phyloP scores from a whole-genome alignment of 2,797 vertebrate genomes.

The Muraenolepis orangiensis region DNA sequence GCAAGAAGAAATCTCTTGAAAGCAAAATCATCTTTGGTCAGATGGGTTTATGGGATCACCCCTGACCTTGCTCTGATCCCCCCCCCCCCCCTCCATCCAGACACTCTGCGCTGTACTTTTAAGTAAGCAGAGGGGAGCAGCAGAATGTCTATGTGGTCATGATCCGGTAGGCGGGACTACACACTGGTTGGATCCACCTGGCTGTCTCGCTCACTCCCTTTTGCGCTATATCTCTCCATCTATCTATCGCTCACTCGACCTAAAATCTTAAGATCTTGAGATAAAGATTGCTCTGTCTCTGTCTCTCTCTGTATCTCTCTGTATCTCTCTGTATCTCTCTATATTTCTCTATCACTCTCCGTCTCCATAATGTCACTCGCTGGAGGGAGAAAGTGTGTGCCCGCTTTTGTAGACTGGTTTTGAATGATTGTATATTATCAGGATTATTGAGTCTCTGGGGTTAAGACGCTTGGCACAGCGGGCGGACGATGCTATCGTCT shows the following conservation, averaged over 20 bases:
- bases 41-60: not conserved
- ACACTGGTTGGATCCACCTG: too few species aligned
- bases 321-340: slow-evolving; percentile 6
- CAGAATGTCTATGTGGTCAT: slow-evolving; percentile 63
- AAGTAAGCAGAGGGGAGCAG: slow-evolving; percentile 66
- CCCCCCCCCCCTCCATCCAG: too few species aligned
- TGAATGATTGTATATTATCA: not conserved
- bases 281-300: too few species aligned
- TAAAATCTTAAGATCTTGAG: too few species aligned
- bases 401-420: not conserved
- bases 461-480: not conserved
- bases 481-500: too few species aligned
- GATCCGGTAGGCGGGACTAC: too few species aligned
- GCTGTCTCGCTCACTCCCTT: not conserved
- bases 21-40: not conserved
- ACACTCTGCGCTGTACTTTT: slow-evolving; percentile 53
- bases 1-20: not conserved
- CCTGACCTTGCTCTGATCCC: slow-evolving; percentile 50
- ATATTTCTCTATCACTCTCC: not conserved
- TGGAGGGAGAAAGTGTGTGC: not conserved
- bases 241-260: too few species aligned
- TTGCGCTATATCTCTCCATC: not conserved
- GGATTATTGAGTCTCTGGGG: not conserved
- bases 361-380: slow-evolving; percentile 4
- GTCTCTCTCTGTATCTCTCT: not conserved